phyloP scores from a whole-genome alignment of 2,797 vertebrate genomes.

The Catharus ustulatus region DNA sequence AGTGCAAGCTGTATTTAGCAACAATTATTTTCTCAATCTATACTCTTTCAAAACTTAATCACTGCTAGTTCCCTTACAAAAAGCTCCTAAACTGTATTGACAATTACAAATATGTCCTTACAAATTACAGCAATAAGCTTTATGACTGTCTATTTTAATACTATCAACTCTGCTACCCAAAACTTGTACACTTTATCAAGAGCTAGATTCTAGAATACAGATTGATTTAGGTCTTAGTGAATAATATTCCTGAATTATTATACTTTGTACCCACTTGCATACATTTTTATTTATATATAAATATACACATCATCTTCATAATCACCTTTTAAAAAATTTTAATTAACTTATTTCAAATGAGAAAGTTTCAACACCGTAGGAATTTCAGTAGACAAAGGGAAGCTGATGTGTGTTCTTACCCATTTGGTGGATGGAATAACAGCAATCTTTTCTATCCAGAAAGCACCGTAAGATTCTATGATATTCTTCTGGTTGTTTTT shows the following conservation, averaged over 20 bases:
- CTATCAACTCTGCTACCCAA: neutral
- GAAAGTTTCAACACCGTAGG: neutral
- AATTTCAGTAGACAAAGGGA: neutral
- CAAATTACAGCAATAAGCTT: neutral
- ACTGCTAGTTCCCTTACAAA: neutral
- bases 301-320: neutral
- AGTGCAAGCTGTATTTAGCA: neutral
- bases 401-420: slow-evolving; percentile 74
- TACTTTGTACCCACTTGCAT: neutral
- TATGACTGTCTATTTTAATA: neutral
- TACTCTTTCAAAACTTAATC: neutral
- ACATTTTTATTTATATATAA: neutral
- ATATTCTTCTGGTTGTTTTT: slow-evolving; percentile 83
- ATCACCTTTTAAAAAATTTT: neutral
- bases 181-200: neutral
- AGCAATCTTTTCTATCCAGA: slow-evolving; percentile 88
- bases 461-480: slow-evolving; percentile 84
- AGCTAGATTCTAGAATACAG: neutral
- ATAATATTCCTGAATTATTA: neutral
- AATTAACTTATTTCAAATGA: neutral
- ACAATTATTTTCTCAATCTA: neutral
- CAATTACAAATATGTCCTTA: neutral
- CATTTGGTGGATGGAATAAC: slow-evolving; percentile 91
- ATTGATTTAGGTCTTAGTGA: neutral
- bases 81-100: neutral